Evolutionary conservation across 1,140 invertebrate species (phyloP).

Genomic region (Potamilus streckersoni): DNA sequence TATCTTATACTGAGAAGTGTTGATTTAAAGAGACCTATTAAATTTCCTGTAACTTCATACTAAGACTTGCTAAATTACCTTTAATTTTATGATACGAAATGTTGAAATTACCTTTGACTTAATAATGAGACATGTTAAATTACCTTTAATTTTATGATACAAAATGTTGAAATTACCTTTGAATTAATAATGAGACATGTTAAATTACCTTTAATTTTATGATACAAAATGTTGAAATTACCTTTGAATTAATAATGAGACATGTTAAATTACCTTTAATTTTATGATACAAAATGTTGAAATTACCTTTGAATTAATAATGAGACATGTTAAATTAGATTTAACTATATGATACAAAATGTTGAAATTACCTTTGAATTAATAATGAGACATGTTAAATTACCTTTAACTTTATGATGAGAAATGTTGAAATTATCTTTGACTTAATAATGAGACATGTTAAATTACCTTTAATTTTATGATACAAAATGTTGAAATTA

Average conservation of each 20-base stretch:
- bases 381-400: slow-evolving; percentile 71
- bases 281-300: not conserved
- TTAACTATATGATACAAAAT: not conserved
- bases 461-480: not conserved
- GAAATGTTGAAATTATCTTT: slow-evolving; percentile 65
- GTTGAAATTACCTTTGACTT: too few relatives aligned
- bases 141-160: slow-evolving; percentile 2
- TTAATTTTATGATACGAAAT: too few relatives aligned
- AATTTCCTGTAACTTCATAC: too few relatives aligned
- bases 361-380: slow-evolving; percentile 73
- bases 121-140: too few relatives aligned
- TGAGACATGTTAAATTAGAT: too few relatives aligned
- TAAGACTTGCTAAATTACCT: too few relatives aligned
- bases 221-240: slow-evolving; percentile 33
- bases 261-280: not conserved
- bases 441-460: slow-evolving; percentile 79
- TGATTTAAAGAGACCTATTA: too few relatives aligned
- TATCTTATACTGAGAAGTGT: too few relatives aligned
- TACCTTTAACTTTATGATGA: not conserved
- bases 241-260: slow-evolving; percentile 79
- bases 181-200: too few relatives aligned
- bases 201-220: too few relatives aligned
- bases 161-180: too few relatives aligned
- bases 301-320: slow-evolving; percentile 77
- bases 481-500: slow-evolving; percentile 33